Evolutionary conservation across 2,113 vertebrate genomes (phyloP), one percentile per base, ranked within the genome.

Genomic region (Apodemus speciosus): DNA sequence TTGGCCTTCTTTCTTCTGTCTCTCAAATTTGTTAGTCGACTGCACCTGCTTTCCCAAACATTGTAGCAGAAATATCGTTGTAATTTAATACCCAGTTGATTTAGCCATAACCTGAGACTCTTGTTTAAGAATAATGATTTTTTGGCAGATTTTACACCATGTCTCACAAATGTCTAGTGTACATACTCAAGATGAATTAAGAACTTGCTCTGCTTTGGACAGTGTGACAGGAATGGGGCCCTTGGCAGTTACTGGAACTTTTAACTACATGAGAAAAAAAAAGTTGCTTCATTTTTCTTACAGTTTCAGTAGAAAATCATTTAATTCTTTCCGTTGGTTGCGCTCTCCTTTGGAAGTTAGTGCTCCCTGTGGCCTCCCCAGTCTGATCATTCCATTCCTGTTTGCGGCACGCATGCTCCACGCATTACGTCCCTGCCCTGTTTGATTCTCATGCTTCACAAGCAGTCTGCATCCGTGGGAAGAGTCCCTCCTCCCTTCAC

Each of bases 401-500:
- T 85, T 84, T 77, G 49, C 11, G 46, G 90, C 20, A 21, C 2
- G n/a, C 25, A 72, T 58, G 62, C 27, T 60, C 38, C 51, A 71
- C 9, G n/a, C 68, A 51, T 79, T 32, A 53, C 76, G 21, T 46
- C n/a, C 85, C 71, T 64, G 0, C 79, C 92, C 75, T 90, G 2
- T 58, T 66, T 76, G 53, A 88, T 77, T 95, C 62, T 85, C n/a
- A 68, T 16, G 58, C 56, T 83, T 90, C 68, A 72, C 1, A 49
- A 83, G n/a, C 20, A 0, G 14, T 76, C 93, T 90, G n/a, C 85
- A 77, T 89, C 89, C 43, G 90, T 88, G 92, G 30, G 68, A 92
- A 87, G 46, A 62, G 80, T 79, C 62, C 73, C 76, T 81, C 60
- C 60, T 69, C 79, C 43, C 62, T 79, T 86, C 95, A 56, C 30